Conservation (phyloP, 2,113 vertebrate genomes). For the Oncorhynchus nerka region DNA sequence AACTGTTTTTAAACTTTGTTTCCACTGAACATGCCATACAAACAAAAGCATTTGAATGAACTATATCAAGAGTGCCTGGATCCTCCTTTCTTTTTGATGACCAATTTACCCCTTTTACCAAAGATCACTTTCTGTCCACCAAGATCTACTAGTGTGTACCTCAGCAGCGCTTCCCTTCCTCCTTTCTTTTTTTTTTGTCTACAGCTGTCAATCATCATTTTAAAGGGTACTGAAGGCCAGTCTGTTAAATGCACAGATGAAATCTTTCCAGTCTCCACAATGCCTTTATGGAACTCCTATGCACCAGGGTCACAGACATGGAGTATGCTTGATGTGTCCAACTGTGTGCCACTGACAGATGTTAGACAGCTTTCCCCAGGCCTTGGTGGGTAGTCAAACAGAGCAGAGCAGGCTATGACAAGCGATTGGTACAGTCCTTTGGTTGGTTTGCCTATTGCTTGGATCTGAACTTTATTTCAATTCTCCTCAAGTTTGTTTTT, state of each 20-base stretch:
- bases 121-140: too few relatives aligned
- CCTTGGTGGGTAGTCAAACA: slow-evolving; percentile 19
- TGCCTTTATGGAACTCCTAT: slow-evolving; percentile 22
- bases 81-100: too few relatives aligned
- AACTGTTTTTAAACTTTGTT: slow-evolving; percentile 2
- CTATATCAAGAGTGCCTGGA: too few relatives aligned
- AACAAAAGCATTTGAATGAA: too few relatives aligned
- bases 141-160: too few relatives aligned
- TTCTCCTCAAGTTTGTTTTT: too few relatives aligned
- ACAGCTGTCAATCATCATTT: slow-evolving; percentile 17
- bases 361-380: slow-evolving; percentile 17
- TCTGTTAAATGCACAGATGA: slow-evolving; percentile 18
- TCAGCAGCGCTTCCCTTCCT: too few relatives aligned
- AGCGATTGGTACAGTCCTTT: not conserved
- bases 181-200: too few relatives aligned
- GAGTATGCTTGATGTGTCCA: slow-evolving; percentile 25
- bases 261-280: slow-evolving; percentile 17
- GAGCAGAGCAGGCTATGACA: not conserved
- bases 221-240: slow-evolving; percentile 19
- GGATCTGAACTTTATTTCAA: not conserved
- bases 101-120: too few relatives aligned
- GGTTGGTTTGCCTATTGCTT: not conserved
- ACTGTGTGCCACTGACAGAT: slow-evolving; percentile 38
- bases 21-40: too few relatives aligned
- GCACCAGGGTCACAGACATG: slow-evolving; percentile 16